Evolutionary conservation across 2,797 vertebrate genomes (phyloP).

Genomic region (Ciconia nigra): DNA sequence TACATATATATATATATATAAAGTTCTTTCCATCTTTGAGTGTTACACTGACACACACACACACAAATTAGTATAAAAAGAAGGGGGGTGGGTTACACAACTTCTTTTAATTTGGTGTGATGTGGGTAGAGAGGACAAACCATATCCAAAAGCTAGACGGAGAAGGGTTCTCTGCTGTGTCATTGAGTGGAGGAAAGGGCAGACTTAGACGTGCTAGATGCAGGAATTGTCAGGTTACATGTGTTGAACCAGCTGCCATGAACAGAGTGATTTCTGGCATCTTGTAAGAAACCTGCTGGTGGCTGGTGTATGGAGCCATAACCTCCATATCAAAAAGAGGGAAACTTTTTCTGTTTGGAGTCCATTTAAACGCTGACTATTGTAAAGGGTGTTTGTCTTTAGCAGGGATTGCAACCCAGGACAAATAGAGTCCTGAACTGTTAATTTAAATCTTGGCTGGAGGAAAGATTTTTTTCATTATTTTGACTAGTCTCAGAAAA

Average conservation of each 20-base stretch:
- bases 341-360: background rate
- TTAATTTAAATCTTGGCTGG: background rate
- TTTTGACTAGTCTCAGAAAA: background rate
- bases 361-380: background rate
- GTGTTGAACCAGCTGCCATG: background rate
- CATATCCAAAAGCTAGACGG: background rate
- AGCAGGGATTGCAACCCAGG: background rate
- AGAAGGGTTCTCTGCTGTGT: background rate
- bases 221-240: background rate
- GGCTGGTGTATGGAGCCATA: background rate
- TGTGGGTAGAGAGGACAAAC: background rate
- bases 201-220: background rate
- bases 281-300: background rate
- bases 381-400: background rate
- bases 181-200: background rate
- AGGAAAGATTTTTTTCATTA: background rate
- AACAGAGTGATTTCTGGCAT: background rate
- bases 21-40: background rate
- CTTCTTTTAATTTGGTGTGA: background rate
- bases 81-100: background rate
- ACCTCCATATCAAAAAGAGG: background rate
- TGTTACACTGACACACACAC: background rate
- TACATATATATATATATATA: background rate
- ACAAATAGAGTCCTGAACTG: background rate
- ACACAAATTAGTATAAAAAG: background rate